These are phyloP conservation scores for Halotydeus destructor DNA, from an alignment of 1,140 invertebrate species.

Conservation along the genomic window DNA sequence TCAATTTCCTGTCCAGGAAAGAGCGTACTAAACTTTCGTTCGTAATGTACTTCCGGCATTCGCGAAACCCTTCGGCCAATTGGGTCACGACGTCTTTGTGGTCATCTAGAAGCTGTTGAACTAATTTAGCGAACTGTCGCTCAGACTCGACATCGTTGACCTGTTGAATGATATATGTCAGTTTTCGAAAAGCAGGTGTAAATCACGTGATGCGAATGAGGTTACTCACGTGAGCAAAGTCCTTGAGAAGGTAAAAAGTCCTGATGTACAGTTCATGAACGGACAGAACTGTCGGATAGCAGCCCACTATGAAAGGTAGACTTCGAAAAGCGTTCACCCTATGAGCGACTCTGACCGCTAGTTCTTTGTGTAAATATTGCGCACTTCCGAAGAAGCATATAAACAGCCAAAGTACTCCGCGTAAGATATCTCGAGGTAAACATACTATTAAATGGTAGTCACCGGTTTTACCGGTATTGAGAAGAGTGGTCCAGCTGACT, in stretches of 20 bases:
- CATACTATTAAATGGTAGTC: conserved; percentile 33
- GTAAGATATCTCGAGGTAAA: too few species aligned
- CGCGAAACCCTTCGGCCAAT: conserved; percentile 35
- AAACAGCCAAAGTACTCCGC: too few species aligned
- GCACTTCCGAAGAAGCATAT: conserved; percentile 31
- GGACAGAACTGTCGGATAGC: conserved; percentile 33
- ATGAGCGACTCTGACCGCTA: conserved; percentile 37
- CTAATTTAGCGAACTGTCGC: conserved; percentile 26
- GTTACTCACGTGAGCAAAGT: conserved; percentile 29
- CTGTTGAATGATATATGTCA: conserved; percentile 17
- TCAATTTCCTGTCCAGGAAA: conserved; percentile 24
- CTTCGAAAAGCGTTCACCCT: conserved; percentile 32
- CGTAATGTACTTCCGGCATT: conserved; percentile 32
- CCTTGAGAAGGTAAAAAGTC: conserved; percentile 32
- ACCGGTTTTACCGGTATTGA: conserved; percentile 32
- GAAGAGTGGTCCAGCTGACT: conserved; percentile 33
- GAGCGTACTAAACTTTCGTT: conserved; percentile 18
- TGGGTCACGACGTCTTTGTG: conserved; percentile 35
- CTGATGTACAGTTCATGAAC: conserved; percentile 38
- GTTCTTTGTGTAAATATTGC: conserved; percentile 37
- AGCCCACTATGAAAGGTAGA: conserved; percentile 39
- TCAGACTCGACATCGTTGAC: conserved; percentile 29
- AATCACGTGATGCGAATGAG: background rate
- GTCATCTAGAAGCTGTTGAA: conserved; percentile 31
- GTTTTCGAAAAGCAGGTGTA: background rate